Evolutionary conservation across 1,140 invertebrate genomes (phyloP).

Genomic region (Charaxes varanes): DNA sequence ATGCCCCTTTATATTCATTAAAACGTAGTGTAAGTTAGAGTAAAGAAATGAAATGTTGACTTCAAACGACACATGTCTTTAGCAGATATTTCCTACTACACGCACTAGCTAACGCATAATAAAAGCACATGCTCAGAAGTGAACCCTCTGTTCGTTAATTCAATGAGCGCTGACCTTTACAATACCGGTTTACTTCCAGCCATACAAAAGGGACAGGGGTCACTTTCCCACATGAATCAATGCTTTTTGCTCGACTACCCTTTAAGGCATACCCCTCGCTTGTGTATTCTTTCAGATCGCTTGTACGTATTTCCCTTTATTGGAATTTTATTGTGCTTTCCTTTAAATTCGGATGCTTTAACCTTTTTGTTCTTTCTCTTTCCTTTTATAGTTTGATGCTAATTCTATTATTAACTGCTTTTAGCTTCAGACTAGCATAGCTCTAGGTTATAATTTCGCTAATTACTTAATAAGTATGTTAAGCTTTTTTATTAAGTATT

Average conservation of each 20-base stretch:
- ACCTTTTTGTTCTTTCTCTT: not conserved
- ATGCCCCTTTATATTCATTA: too few relatives aligned
- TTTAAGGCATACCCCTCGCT: constrained; percentile 20
- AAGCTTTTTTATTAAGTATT: too few relatives aligned
- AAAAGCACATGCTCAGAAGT: too few relatives aligned
- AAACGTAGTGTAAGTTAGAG: too few relatives aligned
- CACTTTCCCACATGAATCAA: constrained; percentile 51
- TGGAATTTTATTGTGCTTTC: constrained; percentile 5
- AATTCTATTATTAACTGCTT: constrained; percentile 1
- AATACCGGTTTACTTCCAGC: constrained; percentile 11
- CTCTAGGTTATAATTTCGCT: too few relatives aligned
- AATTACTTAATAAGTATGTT: too few relatives aligned
- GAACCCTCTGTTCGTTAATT: too few relatives aligned
- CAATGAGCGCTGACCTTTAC: not conserved
- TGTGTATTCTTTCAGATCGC: constrained; percentile 7
- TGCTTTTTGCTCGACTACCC: constrained; percentile 32
- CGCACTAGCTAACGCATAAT: too few relatives aligned
- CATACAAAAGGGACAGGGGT: constrained; percentile 41
- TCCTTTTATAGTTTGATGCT: not conserved
- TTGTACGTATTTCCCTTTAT: constrained; percentile 12
- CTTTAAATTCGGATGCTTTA: not conserved
- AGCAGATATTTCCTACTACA: too few relatives aligned
- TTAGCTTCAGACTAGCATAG: too few relatives aligned
- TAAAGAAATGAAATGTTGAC: too few relatives aligned
- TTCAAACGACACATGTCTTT: too few relatives aligned